phyloP scores from a whole-genome alignment of 2,888 invertebrate genomes.

The Heliconius ethilla region DNA sequence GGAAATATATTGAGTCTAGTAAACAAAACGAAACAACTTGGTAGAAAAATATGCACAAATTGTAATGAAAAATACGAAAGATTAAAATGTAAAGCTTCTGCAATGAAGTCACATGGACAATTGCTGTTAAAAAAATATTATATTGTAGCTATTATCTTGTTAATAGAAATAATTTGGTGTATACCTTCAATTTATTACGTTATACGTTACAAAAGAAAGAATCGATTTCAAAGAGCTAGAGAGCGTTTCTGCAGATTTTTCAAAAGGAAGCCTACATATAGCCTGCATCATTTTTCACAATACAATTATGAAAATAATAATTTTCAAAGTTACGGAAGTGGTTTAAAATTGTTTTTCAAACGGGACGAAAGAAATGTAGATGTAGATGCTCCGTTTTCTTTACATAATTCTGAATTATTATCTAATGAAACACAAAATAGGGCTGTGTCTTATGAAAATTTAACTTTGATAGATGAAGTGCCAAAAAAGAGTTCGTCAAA shows the following conservation, averaged over 20 bases:
- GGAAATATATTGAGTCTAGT: constrained; percentile 72
- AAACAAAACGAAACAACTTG: constrained; percentile 52
- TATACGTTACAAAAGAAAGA: constrained; percentile 44
- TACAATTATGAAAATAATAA: background rate
- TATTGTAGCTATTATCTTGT: constrained; percentile 57
- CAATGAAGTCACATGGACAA: constrained; percentile 47
- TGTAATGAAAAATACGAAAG: constrained; percentile 35
- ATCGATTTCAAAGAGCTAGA: constrained; percentile 27
- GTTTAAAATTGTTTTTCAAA: constrained; percentile 45
- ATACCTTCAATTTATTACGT: constrained; percentile 52
- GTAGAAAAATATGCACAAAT: constrained; percentile 39
- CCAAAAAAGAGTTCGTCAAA: constrained; percentile 27
- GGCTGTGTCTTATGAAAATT: constrained; percentile 27
- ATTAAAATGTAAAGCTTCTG: constrained; percentile 33
- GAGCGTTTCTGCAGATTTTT: constrained; percentile 23
- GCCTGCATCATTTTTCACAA: background rate
- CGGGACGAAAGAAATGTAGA: constrained; percentile 42
- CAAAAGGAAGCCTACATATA: constrained; percentile 22
- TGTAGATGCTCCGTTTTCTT: constrained; percentile 43
- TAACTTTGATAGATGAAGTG: constrained; percentile 32
- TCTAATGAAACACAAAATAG: constrained; percentile 28
- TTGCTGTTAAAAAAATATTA: constrained; percentile 57
- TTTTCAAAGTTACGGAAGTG: constrained; percentile 6
- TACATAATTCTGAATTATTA: constrained; percentile 34
- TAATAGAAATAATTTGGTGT: constrained; percentile 69